These are phyloP conservation scores for Harmothoe impar DNA, from an alignment of 2,888 invertebrate genomes.

Conservation along the genomic window DNA sequence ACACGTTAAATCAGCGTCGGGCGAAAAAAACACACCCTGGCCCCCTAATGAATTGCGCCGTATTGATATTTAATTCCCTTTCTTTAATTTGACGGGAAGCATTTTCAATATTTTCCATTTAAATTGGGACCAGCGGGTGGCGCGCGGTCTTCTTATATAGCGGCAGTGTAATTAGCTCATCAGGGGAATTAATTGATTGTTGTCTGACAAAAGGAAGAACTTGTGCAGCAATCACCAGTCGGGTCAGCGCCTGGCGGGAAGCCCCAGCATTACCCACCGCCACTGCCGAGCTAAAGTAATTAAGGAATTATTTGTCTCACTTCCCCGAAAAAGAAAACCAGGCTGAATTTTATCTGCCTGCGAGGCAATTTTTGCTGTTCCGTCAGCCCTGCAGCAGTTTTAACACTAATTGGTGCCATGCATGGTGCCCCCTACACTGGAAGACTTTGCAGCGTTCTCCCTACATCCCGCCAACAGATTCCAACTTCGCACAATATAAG, in stretches of 20 bases:
- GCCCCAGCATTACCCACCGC: background rate
- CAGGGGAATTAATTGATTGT: conserved; percentile 53
- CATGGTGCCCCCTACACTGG: background rate
- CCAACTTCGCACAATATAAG: conserved; percentile 11
- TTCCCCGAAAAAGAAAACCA: conserved; percentile 42
- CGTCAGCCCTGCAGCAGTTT: background rate
- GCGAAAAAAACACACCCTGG: conserved; percentile 18
- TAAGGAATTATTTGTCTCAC: conserved; percentile 58
- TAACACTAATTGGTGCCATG: background rate
- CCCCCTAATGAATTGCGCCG: conserved; percentile 49
- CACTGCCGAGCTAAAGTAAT: conserved; percentile 26
- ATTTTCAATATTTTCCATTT: conserved; percentile 62
- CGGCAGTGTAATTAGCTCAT: conserved; percentile 52
- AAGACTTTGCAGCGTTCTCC: background rate
- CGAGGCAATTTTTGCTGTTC: conserved; percentile 31
- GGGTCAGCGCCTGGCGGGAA: conserved; percentile 32
- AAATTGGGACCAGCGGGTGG: conserved; percentile 46
- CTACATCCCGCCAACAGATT: background rate
- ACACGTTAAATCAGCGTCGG: conserved; percentile 53
- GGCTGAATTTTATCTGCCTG: conserved; percentile 17
- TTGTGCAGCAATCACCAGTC: conserved; percentile 22
- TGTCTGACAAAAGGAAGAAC: conserved; percentile 45
- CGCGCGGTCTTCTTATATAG: conserved; percentile 55
- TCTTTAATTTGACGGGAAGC: conserved; percentile 60
- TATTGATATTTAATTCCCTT: conserved; percentile 61